A percentile compares a stretch with the other conserved stretches of the same genome.
Conservation (phyloP, 2,888 invertebrate genomes). For the Mythimna albipuncta region DNA sequence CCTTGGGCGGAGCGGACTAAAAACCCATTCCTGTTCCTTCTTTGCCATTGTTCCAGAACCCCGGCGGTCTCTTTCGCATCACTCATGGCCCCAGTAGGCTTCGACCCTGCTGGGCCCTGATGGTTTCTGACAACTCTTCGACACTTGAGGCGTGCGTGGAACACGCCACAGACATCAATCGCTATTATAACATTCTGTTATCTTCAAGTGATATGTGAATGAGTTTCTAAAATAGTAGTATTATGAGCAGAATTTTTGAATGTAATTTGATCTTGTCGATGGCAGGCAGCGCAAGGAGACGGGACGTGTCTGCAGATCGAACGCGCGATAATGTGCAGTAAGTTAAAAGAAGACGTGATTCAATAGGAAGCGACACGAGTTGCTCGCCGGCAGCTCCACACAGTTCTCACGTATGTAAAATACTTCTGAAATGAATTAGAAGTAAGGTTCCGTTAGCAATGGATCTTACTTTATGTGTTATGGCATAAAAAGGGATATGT, state of each 20-base stretch:
- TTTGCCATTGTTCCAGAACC: too few species aligned
- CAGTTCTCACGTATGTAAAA: neutral
- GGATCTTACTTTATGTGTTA: neutral
- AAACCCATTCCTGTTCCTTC: too few species aligned
- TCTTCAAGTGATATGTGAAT: neutral
- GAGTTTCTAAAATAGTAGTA: conserved; percentile 24
- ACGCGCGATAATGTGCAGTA: conserved; percentile 14
- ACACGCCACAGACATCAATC: neutral
- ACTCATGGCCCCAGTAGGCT: too few species aligned
- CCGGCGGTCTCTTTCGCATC: too few species aligned
- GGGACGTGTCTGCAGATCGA: conserved; percentile 37
- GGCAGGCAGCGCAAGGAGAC: conserved; percentile 1
- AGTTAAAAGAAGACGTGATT: conserved; percentile 27
- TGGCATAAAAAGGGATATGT: too few species aligned
- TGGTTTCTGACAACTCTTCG: too few species aligned
- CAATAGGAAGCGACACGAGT: conserved; percentile 3
- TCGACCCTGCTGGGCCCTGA: too few species aligned
- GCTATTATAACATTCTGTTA: neutral
- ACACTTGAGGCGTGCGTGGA: too few species aligned
- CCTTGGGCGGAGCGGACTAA: too few species aligned
- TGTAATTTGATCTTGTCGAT: conserved; percentile 42
- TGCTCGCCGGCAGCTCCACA: neutral
- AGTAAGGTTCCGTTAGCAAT: neutral
- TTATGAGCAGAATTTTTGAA: conserved; percentile 22
- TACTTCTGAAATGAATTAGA: neutral